Conservation (phyloP, 30 jellyfish, hydroid and myxozoan species). For the Phacellophora camtschatica region DNA sequence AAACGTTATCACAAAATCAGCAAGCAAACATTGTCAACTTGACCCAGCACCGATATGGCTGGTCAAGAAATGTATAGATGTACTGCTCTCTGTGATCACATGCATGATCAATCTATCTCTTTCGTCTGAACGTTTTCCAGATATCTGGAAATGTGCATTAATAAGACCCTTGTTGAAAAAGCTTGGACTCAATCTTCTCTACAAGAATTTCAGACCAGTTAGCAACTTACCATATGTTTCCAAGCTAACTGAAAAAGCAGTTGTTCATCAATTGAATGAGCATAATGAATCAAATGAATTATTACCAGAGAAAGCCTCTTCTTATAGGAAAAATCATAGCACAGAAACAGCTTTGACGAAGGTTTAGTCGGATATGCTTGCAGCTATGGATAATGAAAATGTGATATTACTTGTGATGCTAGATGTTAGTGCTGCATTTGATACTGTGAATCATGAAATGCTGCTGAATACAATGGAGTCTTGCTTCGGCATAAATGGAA, state of each 20-base stretch:
- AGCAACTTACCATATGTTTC: constrained; percentile 57
- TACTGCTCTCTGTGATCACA: constrained; percentile 35
- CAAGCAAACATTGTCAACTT: constrained; percentile 45
- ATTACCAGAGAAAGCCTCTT: constrained; percentile 22
- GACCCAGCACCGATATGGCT: constrained; percentile 54
- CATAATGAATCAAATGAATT: constrained; percentile 40
- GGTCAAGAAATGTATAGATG: constrained; percentile 28
- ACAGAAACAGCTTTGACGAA: constrained; percentile 29
- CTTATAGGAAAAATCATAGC: constrained; percentile 46
- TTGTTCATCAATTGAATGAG: constrained; percentile 12
- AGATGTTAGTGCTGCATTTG: too few species aligned
- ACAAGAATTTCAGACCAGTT: constrained; percentile 53
- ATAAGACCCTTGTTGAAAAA: constrained; percentile 35
- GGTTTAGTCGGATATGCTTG: constrained; percentile 36
- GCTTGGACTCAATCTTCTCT: constrained; percentile 18
- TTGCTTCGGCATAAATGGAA: constrained; percentile 45
- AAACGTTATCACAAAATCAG: constrained; percentile 23
- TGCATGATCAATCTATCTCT: constrained; percentile 3
- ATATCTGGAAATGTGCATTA: constrained; percentile 50
- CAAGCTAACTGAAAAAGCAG: constrained; percentile 52
- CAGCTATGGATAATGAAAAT: constrained; percentile 42
- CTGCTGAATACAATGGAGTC: constrained; percentile 4
- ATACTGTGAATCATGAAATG: too few species aligned
- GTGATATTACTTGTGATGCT: too few species aligned
- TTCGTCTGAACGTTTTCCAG: constrained; percentile 28